Base-by-base conservation (phyloP, 1,140 invertebrate genomes). In the Neuroterus valhalla region DNA sequence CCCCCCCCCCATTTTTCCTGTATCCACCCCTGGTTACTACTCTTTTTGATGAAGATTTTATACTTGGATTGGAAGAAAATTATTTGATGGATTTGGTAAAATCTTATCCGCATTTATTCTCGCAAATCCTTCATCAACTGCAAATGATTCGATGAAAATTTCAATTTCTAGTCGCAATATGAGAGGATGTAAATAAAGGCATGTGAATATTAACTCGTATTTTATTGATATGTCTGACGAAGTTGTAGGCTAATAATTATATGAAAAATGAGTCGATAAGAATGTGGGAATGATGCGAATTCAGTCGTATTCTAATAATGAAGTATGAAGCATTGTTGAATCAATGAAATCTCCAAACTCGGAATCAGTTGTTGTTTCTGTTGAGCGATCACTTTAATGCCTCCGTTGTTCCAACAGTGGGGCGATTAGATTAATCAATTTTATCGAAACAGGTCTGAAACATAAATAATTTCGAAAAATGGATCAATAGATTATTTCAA, bases 401-500 rank as follows among this genome's bases (percentile, higher is more conserved):
- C 66, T 84, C 46, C 86, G 43, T 44, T 74, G 79, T 71, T 80
- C 83, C 43, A 89, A 69, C 17, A 89, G 72, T 0, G 88, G 86
- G n/a, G 82, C 68, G 2, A 89, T 70, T 14, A 89, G 69, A 72
- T 82, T 85, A 14, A 82, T 72, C 52, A 89, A 69, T 26, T 80
- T 84, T n/a, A 85, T 45, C 26, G 55, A 62, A 19, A 62, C 73
- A n/a, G 82, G 72, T 71, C 87, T 88, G 75, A 52, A 86, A 87
- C 42, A 67, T 67, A 76, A 66, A 66, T 52, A 8, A 70, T 31
- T 42, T 45, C 19, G 12, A 42, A 42, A 46, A 66, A 46, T 15
- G 15, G 48, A 38, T 23, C 5, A 42, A 50, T 50, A 66, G 26
- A 21, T 66, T 66, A 15, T 2, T 21, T 66, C 10, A 15, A 66